phyloP scores from a whole-genome alignment of 1,140 invertebrate species.

The Platorchestia sp. region DNA sequence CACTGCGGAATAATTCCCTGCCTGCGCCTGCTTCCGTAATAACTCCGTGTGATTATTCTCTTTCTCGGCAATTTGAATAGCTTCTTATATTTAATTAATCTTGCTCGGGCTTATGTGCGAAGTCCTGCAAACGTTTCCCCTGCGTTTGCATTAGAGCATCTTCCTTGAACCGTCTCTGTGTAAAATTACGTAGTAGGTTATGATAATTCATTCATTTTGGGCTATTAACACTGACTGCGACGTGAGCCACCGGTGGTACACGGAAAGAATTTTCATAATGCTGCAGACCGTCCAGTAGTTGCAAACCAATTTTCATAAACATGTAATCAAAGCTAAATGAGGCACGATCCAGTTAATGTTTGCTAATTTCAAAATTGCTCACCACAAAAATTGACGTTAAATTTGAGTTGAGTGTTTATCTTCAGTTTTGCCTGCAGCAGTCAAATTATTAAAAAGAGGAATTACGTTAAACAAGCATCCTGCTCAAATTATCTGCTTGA shows the following conservation, averaged over 20 bases:
- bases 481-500: too few relatives aligned
- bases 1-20: too few relatives aligned
- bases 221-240: background rate
- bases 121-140: background rate
- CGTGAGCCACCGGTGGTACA: background rate
- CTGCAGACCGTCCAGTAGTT: background rate
- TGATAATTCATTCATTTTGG: background rate
- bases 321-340: too few relatives aligned
- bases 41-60: background rate
- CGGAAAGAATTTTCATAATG: background rate
- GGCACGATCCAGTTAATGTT: background rate
- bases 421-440: too few relatives aligned
- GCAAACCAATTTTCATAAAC: background rate
- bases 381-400: background rate
- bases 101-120: background rate
- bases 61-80: background rate
- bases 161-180: background rate
- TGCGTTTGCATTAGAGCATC: background rate
- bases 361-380: background rate
- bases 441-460: too few relatives aligned
- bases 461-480: too few relatives aligned
- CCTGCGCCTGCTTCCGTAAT: too few relatives aligned
- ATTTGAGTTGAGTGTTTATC: too few relatives aligned
- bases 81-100: background rate
- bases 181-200: background rate